Conservation (phyloP, 2,113 vertebrate genomes). For the Corvus hawaiiensis region DNA sequence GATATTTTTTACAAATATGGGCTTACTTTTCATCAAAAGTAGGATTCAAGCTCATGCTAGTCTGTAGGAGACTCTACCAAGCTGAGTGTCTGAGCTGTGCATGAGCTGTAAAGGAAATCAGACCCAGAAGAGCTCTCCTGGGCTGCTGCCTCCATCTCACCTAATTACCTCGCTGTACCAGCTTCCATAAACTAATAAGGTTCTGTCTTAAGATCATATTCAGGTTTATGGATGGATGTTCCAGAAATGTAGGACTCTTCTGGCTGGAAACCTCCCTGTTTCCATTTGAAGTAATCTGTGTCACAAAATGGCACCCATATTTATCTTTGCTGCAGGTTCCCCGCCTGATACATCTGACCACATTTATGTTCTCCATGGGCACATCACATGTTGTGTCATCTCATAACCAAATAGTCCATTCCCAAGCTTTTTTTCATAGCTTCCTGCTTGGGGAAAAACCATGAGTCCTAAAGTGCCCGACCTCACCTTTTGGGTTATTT, state of each 20-base stretch:
- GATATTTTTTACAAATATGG: neutral
- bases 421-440: neutral
- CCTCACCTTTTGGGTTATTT: slow-evolving; percentile 33
- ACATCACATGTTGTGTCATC: neutral
- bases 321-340: neutral
- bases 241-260: neutral
- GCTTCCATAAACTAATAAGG: neutral
- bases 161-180: neutral
- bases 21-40: neutral
- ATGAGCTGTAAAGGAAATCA: neutral
- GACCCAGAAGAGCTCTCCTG: neutral
- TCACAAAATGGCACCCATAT: neutral
- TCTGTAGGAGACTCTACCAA: neutral
- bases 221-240: neutral
- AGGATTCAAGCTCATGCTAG: neutral
- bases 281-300: neutral
- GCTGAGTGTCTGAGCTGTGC: neutral
- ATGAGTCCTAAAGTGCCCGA: neutral
- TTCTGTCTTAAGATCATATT: neutral
- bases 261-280: neutral
- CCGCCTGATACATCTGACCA: neutral
- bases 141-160: neutral
- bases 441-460: neutral
- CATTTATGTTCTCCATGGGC: neutral
- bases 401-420: neutral